Conservation (phyloP, 2,888 invertebrate species). For the Chrysina gloriosa region DNA sequence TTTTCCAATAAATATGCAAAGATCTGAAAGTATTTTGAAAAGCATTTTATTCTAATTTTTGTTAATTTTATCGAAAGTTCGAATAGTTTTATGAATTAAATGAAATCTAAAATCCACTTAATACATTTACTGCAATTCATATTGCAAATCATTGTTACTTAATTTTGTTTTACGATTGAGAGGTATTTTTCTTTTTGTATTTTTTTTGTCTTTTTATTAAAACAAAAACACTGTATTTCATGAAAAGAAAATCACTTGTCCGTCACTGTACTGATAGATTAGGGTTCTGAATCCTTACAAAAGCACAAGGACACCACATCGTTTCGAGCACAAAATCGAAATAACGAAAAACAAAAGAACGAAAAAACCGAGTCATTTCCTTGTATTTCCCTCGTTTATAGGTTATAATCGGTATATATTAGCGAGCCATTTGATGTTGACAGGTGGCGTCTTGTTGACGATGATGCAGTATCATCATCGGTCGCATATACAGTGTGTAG, state of each 20-base stretch:
- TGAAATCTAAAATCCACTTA: too few relatives aligned
- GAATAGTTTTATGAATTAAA: too few relatives aligned
- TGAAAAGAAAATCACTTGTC: constrained; percentile 10
- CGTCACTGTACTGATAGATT: not conserved
- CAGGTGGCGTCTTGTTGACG: constrained; percentile 5
- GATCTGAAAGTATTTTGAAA: too few relatives aligned
- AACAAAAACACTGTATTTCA: too few relatives aligned
- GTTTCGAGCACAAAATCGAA: constrained; percentile 17
- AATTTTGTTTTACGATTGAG: too few relatives aligned
- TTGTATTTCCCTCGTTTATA: not conserved
- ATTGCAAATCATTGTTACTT: too few relatives aligned
- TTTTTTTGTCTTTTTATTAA: too few relatives aligned
- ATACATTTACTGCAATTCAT: too few relatives aligned
- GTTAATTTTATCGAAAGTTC: too few relatives aligned
- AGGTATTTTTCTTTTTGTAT: too few relatives aligned
- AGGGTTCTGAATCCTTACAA: not conserved
- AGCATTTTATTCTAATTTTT: too few relatives aligned
- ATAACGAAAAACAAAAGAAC: not conserved
- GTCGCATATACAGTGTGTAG: constrained; percentile 5
- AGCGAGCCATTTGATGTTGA: constrained; percentile 9
- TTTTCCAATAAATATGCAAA: too few relatives aligned
- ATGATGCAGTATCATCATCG: constrained; percentile 1
- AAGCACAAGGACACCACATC: constrained; percentile 24
- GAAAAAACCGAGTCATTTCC: not conserved
- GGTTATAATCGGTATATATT: not conserved